Conservation (phyloP, 2,797 vertebrate species). For the Anguilla marmorata region DNA sequence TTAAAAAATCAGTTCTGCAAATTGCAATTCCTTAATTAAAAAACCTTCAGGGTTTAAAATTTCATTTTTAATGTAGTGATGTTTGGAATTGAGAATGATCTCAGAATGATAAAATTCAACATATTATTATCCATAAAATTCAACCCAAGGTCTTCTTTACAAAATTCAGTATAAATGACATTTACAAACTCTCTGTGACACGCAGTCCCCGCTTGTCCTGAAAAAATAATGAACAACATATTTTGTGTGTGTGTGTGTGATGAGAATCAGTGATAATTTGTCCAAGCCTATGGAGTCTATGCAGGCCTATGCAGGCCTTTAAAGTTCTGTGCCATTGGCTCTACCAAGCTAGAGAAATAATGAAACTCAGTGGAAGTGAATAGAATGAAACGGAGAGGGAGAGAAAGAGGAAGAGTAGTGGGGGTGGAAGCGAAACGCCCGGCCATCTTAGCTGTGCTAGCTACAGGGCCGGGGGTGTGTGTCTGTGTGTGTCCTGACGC, state of each 20-base stretch:
- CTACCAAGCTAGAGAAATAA: background rate
- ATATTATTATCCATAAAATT: background rate
- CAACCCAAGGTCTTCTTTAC: background rate
- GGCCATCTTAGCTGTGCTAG: background rate
- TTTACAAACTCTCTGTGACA: background rate
- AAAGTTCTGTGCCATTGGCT: constrained; percentile 23
- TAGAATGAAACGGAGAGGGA: background rate
- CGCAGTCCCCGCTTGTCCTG: background rate
- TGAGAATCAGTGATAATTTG: constrained; percentile 46
- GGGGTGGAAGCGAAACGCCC: background rate
- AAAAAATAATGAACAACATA: background rate
- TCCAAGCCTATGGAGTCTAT: constrained; percentile 13
- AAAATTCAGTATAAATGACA: background rate
- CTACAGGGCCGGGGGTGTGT: background rate
- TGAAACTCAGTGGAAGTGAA: background rate
- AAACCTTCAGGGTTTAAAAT: background rate
- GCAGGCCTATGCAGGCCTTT: constrained; percentile 25
- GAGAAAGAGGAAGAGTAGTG: background rate
- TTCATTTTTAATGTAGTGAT: background rate
- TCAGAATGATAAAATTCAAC: background rate
- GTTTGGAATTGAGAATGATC: background rate
- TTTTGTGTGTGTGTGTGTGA: constrained; percentile 21
- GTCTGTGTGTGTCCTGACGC: background rate
- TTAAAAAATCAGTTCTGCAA: background rate
- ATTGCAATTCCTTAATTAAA: background rate